Evolutionary conservation across 2,113 vertebrate genomes (phyloP).

Genomic region (Atlantisia rogersi): DNA sequence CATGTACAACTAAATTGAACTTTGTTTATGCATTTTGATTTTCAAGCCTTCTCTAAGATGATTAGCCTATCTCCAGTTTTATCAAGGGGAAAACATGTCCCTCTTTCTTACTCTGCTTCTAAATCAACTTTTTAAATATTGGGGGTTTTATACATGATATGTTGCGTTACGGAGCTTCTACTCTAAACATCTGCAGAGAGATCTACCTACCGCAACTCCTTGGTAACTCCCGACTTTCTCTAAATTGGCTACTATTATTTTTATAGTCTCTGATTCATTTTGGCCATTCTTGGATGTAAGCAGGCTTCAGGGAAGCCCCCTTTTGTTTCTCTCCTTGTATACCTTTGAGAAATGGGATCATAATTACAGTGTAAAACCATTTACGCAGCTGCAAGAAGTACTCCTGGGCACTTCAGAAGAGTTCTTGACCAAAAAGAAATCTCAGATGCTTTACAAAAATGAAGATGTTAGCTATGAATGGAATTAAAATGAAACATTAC

Average conservation of each 20-base stretch:
- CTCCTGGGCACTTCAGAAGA: conserved; percentile 46
- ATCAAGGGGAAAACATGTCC: background rate
- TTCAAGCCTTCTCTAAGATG: conserved; percentile 45
- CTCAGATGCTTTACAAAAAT: conserved; percentile 7
- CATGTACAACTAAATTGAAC: conserved; percentile 54
- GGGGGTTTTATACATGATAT: background rate
- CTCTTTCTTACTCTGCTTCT: conserved; percentile 6
- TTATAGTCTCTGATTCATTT: conserved; percentile 32
- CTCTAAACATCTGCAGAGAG: conserved; percentile 33
- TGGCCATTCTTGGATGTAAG: conserved; percentile 29
- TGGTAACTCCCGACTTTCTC: conserved; percentile 11
- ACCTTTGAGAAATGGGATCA: conserved; percentile 42
- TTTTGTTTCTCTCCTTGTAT: conserved; percentile 28
- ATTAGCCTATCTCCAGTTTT: conserved; percentile 31
- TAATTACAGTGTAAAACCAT: conserved; percentile 62
- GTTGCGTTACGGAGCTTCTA: background rate
- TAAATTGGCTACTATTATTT: background rate
- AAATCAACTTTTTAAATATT: conserved; percentile 21
- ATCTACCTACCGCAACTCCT: conserved; percentile 34
- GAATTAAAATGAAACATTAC: conserved; percentile 35
- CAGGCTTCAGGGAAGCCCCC: conserved; percentile 39
- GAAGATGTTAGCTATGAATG: background rate
- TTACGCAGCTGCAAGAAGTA: conserved; percentile 30
- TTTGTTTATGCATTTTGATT: conserved; percentile 65
- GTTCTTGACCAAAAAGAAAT: conserved; percentile 24